Evolutionary conservation across 1,140 invertebrate genomes (phyloP), one percentile per base, ranked within the genome.

Genomic region (Uloborus diversus): DNA sequence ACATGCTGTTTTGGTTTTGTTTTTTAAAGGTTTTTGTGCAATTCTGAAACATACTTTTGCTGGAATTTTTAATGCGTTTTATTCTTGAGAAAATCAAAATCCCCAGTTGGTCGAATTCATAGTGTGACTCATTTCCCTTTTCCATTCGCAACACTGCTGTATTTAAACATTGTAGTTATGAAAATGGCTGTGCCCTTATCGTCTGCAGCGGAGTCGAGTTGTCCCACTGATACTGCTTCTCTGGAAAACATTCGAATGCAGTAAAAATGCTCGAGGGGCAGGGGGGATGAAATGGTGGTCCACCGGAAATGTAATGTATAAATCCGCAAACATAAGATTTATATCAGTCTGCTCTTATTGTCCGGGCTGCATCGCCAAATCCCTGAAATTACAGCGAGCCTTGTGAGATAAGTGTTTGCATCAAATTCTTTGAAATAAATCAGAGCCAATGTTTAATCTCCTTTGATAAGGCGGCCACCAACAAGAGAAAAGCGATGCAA

Each of bases 391-490:
- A 75, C 59, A 35, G 71, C 71, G 35, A 61, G 51, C 13, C 61
- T 42, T 42, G 35, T 35, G 53, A 75, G 71, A 75, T 75, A 75
- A 75, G 37, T 75, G 37, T 62, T 64, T 75, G 71, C 59, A 75
- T 75, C 59, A 75, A 75, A 64, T 75, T 25, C 71, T 53, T 75
- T 32, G 35, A 75, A 75, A 75, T 75, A 75, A 75, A 75, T 75
- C 71, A 75, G 23, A 73, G 17, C 69, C 57, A 61, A 75, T 62
- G 59, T 42, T 75, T 75, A 75, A 75, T 75, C 71, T 75, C 71
- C 2, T 61, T 75, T 75, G 71, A 75, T 75, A 75, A 75, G 33
- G 59, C 11, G n/a, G 33, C 13, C 28, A 37, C 37, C n/a, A 20
- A 23, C 32, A 61, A 14, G 47, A 35, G 53, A 20, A 30, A 13